phyloP scores from a whole-genome alignment of 2,113 vertebrate species.

The Cottus gobio region DNA sequence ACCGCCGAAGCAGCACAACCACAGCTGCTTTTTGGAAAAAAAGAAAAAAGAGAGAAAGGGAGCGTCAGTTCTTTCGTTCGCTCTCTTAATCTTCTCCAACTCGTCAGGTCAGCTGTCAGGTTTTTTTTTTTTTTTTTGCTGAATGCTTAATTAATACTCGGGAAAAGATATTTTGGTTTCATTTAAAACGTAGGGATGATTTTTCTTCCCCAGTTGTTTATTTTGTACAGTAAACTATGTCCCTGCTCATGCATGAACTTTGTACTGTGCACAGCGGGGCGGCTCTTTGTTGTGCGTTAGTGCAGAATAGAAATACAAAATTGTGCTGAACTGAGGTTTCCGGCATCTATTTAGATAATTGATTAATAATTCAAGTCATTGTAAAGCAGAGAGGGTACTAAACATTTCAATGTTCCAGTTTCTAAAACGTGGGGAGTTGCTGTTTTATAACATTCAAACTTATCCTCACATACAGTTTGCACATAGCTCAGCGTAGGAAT shows the following conservation, averaged over 20 bases:
- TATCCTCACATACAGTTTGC: not conserved
- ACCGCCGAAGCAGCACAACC: conserved; percentile 40
- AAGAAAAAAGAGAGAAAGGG: too few relatives aligned
- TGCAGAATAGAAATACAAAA: not conserved
- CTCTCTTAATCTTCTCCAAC: conserved; percentile 21
- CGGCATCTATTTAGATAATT: not conserved
- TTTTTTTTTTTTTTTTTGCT: conserved; percentile 1
- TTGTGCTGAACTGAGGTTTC: not conserved
- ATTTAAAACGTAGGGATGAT: not conserved
- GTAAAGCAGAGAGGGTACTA: not conserved
- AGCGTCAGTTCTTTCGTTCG: not conserved
- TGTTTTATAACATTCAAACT: not conserved
- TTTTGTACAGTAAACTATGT: conserved; percentile 9
- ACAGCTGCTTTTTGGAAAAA: conserved; percentile 39
- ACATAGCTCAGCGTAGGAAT: too few relatives aligned
- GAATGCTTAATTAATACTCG: conserved; percentile 10
- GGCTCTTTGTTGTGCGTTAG: not conserved
- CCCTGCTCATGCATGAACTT: conserved; percentile 5
- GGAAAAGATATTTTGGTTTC: not conserved
- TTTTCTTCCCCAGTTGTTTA: not conserved
- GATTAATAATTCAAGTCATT: not conserved
- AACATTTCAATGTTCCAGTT: not conserved
- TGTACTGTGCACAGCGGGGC: not conserved
- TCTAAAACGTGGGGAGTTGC: not conserved
- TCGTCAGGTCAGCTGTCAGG: conserved; percentile 23